Evolutionary conservation across 1,140 invertebrate genomes (phyloP), one percentile per base, ranked within the genome.

Genomic region (Danaus plexippus): DNA sequence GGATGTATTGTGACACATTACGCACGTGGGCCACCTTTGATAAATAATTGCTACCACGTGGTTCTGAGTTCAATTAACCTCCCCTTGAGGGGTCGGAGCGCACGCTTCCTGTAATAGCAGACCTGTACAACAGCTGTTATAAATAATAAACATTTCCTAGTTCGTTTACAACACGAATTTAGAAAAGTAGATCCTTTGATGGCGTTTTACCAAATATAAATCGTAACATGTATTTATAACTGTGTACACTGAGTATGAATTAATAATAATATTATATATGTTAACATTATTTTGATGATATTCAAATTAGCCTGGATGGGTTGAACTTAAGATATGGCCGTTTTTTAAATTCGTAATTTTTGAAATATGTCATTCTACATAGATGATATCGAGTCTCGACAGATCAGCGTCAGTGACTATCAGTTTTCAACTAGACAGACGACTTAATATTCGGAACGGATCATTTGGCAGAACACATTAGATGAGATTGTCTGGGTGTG

Each of bases 31-130:
- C 56, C 61, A 72, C 71, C 65, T 75, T 66, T 74, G 71, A 80
- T 86, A 84, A 86, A 86, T 86, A 86, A 83, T 86, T 86, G 75
- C 48, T 75, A 22, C 71, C 83, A 86, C 83, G 83, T 86, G 83
- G 77, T 54, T 56, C 52, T 65, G 59, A 67, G 69, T 72, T 71
- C 77, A 86, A 83, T 83, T 84, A 86, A 74, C 72, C 69, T 66
- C 67, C 73, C 63, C 66, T 18, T 61, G 61, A 64, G 67, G 68
- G 73, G 73, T 66, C 49, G 66, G 61, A 63, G 64, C 69, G 75
- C 66, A 60, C 70, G 68, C 69, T 78, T 74, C 68, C 64, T 59
- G 63, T 75, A 64, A 76, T 70, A 60, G 66, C 63, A 64, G 63
- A 72, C 64, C 67, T 71, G 60, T 62, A 68, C 68, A 69, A 47